A percentile compares a stretch with the other conserved stretches of the same genome.
Conservation (phyloP, 37 sponge, comb jelly and placozoan species). For the Agelas oroides region DNA sequence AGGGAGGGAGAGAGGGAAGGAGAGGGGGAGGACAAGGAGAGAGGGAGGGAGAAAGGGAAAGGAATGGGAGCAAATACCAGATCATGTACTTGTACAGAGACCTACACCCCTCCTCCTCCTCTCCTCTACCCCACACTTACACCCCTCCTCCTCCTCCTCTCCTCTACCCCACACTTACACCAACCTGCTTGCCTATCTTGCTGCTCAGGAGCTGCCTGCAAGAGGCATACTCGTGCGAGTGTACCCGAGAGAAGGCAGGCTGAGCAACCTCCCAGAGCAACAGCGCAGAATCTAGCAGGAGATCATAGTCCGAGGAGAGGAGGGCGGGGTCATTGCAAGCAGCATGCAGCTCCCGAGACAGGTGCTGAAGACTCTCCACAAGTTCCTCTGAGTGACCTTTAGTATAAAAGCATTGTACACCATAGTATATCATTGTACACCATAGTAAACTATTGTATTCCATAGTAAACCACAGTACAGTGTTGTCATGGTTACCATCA, state of each 20-base stretch:
- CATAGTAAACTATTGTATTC: neutral
- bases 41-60: neutral
- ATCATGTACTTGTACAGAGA: neutral
- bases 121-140: too few relatives aligned
- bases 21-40: neutral
- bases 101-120: too few relatives aligned
- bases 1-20: neutral
- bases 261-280: conserved; percentile 48
- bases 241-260: conserved; percentile 10
- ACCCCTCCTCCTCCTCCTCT: too few relatives aligned
- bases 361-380: neutral
- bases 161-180: too few relatives aligned
- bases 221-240: conserved; percentile 12
- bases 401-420: neutral
- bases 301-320: conserved; percentile 44
- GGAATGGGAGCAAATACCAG: neutral
- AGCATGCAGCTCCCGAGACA: neutral
- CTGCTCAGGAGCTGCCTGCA: conserved; percentile 13
- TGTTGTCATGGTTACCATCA: too few relatives aligned
- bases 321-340: conserved; percentile 1
- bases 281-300: conserved; percentile 52
- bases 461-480: neutral
- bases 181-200: conserved; percentile 1
- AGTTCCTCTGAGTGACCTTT: conserved; percentile 14
- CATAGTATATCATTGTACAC: neutral